Evolutionary conservation across 2,113 vertebrate species (phyloP).

Genomic region (Sander lucioperca): DNA sequence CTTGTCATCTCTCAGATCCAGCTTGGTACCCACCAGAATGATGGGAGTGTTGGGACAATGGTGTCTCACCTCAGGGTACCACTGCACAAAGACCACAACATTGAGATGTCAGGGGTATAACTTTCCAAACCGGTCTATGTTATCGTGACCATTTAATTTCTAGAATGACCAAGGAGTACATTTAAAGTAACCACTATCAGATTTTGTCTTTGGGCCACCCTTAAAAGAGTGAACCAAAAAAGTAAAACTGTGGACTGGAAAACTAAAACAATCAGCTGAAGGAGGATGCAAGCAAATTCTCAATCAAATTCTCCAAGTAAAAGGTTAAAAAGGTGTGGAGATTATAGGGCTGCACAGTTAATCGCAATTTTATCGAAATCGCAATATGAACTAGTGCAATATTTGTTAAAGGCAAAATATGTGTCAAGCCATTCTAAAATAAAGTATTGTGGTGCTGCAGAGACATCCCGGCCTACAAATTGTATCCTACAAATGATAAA

Average conservation of each 20-base stretch:
- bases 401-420: no score
- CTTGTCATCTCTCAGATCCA: conserved; percentile 97
- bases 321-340: background rate
- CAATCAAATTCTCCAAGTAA: background rate
- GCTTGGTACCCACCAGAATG: conserved; percentile 96
- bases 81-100: conserved; percentile 79
- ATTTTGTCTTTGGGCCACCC: background rate
- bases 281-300: background rate
- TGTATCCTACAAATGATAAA: no score
- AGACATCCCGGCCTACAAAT: no score
- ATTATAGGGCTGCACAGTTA: no score
- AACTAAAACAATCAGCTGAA: background rate
- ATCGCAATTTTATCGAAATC: no score
- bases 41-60: conserved; percentile 98
- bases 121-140: background rate
- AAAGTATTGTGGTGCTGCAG: no score
- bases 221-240: background rate
- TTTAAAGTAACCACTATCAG: background rate
- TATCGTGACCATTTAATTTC: background rate
- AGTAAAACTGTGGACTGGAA: background rate
- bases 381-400: no score
- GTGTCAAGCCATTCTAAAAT: no score
- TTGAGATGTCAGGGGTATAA: background rate
- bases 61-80: conserved; percentile 97
- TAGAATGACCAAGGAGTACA: background rate